Percentiles rank a stretch among this genome's conserved stretches.
phyloP scores from a whole-genome alignment of 2,797 vertebrate genomes.

The Molossus molossus region DNA sequence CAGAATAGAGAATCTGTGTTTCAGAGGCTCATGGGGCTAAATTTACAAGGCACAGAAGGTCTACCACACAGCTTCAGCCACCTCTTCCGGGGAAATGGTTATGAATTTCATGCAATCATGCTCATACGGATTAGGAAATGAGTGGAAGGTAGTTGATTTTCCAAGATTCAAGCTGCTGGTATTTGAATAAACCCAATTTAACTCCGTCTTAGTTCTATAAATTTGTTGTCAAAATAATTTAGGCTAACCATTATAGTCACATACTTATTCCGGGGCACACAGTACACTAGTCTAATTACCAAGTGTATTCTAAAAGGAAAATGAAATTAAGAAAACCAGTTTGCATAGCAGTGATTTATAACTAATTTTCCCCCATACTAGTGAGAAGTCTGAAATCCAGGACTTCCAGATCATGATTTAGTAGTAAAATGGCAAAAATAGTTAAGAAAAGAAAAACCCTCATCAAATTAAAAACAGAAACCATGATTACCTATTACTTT shows the following conservation, averaged over 20 bases:
- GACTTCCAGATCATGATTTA: slow-evolving; percentile 11
- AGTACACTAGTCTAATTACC: slow-evolving; percentile 67
- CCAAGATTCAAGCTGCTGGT: slow-evolving; percentile 58
- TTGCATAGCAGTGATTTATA: slow-evolving; percentile 76
- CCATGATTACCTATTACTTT: slow-evolving; percentile 21
- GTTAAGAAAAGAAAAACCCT: not conserved
- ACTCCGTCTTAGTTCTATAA: slow-evolving; percentile 63
- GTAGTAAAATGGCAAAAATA: slow-evolving; percentile 20
- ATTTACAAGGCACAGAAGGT: not conserved
- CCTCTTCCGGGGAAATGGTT: slow-evolving; percentile 1
- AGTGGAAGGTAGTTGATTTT: slow-evolving; percentile 21
- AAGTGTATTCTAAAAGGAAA: slow-evolving; percentile 60
- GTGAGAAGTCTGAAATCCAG: slow-evolving; percentile 46
- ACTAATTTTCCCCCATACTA: not conserved
- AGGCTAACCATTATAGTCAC: slow-evolving; percentile 43
- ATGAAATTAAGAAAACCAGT: slow-evolving; percentile 76
- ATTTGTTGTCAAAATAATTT: slow-evolving; percentile 77
- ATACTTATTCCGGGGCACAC: slow-evolving; percentile 15
- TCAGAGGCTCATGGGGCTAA: not conserved
- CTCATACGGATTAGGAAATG: slow-evolving; percentile 37
- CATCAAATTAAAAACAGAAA: slow-evolving; percentile 16
- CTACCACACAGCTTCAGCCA: not conserved
- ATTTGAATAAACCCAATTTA: slow-evolving; percentile 69
- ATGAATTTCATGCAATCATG: slow-evolving; percentile 17
- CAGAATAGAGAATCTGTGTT: not conserved